A percentile compares a stretch with the other conserved stretches of the same genome.
Evolutionary conservation across 2,888 invertebrate genomes (phyloP).

Genomic region (Megastigmus dorsalis): DNA sequence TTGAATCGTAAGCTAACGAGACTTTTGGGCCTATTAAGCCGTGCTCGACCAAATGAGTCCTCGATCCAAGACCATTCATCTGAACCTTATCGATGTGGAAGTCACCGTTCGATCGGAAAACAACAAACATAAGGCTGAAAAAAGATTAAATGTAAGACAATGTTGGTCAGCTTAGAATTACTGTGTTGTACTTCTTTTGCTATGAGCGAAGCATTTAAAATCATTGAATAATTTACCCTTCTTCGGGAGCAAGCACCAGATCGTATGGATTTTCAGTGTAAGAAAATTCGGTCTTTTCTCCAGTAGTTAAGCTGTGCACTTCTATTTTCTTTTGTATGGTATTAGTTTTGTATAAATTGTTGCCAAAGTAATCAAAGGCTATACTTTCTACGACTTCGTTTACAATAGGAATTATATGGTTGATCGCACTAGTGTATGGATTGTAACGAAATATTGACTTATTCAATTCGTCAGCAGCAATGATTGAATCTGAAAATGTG

Average conservation of each 20-base stretch:
- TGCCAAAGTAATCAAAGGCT: conserved; percentile 82
- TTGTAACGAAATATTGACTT: conserved; percentile 61
- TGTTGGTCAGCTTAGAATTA: too few relatives aligned
- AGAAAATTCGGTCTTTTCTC: conserved; percentile 78
- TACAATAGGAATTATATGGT: conserved; percentile 71
- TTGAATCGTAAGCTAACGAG: conserved; percentile 77
- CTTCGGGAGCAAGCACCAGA: conserved; percentile 81
- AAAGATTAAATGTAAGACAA: not conserved
- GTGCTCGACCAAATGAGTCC: conserved; percentile 73
- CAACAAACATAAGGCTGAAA: conserved; percentile 65
- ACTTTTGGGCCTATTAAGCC: conserved; percentile 76
- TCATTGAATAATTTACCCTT: conserved; percentile 76
- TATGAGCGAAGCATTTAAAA: not conserved
- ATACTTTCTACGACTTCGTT: conserved; percentile 77
- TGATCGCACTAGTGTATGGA: conserved; percentile 50
- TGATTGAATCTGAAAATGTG: conserved; percentile 61
- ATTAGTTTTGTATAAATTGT: conserved; percentile 86
- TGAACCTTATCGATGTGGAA: conserved; percentile 81
- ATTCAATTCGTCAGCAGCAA: conserved; percentile 61
- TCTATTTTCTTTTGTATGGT: conserved; percentile 80
- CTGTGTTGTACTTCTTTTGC: too few relatives aligned
- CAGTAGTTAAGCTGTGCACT: conserved; percentile 79
- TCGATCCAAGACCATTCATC: conserved; percentile 79
- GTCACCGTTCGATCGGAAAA: conserved; percentile 58
- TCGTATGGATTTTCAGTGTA: conserved; percentile 80